Conservation (phyloP, 2,888 invertebrate species). For the Drosophila kokeensis region DNA sequence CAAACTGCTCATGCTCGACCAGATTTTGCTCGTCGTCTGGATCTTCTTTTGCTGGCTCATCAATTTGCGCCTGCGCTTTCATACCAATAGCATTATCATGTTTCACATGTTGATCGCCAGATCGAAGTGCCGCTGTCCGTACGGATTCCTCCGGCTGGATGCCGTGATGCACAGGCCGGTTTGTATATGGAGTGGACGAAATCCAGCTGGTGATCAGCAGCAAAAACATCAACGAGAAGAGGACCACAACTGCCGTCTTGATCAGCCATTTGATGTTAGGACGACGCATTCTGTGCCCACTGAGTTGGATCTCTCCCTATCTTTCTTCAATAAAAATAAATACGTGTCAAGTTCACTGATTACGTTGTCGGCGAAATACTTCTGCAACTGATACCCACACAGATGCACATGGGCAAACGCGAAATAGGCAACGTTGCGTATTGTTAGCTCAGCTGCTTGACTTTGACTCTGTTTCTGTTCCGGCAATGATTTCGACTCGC, state of each 20-base stretch:
- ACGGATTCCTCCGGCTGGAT: slow-evolving; percentile 38
- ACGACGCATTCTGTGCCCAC: slow-evolving; percentile 74
- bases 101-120: slow-evolving; percentile 10
- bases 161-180: slow-evolving; percentile 66
- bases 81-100: slow-evolving; percentile 9
- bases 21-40: slow-evolving; percentile 19
- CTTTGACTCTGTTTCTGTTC: neutral
- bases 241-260: slow-evolving; percentile 73
- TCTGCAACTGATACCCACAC: slow-evolving; percentile 28
- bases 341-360: slow-evolving; percentile 57
- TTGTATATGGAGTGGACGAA: slow-evolving; percentile 80
- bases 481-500: slow-evolving; percentile 3
- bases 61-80: slow-evolving; percentile 25
- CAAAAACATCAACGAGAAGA: slow-evolving; percentile 77
- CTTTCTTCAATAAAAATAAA: neutral
- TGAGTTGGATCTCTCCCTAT: neutral
- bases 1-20: neutral
- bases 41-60: slow-evolving; percentile 33
- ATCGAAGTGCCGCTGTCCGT: neutral
- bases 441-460: slow-evolving; percentile 54
- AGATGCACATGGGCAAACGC: slow-evolving; percentile 25
- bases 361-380: slow-evolving; percentile 29
- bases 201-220: slow-evolving; percentile 82
- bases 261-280: slow-evolving; percentile 83
- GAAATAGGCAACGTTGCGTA: slow-evolving; percentile 1